These are phyloP conservation scores for Aphelinus certus DNA, from an alignment of 1,140 invertebrate species.

Conservation along the genomic window DNA sequence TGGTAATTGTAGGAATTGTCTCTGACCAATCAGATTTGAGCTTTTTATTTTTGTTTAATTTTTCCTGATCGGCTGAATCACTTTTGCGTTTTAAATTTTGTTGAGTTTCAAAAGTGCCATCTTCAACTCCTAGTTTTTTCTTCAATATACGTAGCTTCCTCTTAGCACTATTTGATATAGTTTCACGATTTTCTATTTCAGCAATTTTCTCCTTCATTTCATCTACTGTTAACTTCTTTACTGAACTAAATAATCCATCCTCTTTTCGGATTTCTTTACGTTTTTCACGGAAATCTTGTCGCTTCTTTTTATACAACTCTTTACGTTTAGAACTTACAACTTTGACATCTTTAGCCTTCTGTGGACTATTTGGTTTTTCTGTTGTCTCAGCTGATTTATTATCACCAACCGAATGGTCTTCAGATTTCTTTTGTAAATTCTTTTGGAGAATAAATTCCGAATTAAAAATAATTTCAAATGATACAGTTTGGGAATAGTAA, in stretches of 20 bases:
- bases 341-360: neutral
- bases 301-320: neutral
- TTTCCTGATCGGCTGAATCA: neutral
- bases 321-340: conserved; percentile 2
- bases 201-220: conserved; percentile 46
- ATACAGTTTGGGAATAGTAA: no score
- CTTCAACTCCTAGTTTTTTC: conserved; percentile 40
- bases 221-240: conserved; percentile 40
- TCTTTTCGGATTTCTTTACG: conserved; percentile 1
- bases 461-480: no score
- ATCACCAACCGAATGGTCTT: neutral
- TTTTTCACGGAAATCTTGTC: conserved; percentile 18
- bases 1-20: no score
- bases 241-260: conserved; percentile 23
- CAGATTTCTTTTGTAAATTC: neutral
- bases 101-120: conserved; percentile 30
- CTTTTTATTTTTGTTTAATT: neutral
- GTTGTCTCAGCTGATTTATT: neutral
- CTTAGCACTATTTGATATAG: conserved; percentile 47
- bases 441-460: no score
- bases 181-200: conserved; percentile 41
- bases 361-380: neutral
- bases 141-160: conserved; percentile 44
- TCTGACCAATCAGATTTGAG: neutral
- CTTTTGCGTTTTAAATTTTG: conserved; percentile 48